Percentiles rank a stretch among this genome's conserved stretches.
These are phyloP conservation scores for Rhabdornis inornatus DNA, from an alignment of 2,113 vertebrate species.

Conservation along the genomic window DNA sequence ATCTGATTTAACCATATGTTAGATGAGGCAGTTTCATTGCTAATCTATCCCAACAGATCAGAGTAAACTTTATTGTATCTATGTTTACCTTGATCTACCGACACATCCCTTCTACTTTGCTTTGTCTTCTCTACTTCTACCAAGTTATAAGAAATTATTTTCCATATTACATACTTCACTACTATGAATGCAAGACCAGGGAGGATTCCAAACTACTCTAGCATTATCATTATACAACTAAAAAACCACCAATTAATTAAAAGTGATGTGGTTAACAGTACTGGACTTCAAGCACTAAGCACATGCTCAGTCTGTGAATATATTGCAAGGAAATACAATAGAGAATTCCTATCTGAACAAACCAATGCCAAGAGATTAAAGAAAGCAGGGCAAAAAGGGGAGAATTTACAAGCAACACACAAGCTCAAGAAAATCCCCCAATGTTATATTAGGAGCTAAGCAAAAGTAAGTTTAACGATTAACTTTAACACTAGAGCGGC, in stretches of 20 bases:
- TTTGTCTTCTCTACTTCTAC: neutral
- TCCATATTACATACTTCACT: neutral
- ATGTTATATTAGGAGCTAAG: neutral
- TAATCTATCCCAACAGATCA: neutral
- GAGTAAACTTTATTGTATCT: neutral
- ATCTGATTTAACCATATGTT: neutral
- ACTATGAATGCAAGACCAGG: neutral
- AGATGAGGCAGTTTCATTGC: neutral
- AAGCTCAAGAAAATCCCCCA: neutral
- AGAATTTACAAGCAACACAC: neutral
- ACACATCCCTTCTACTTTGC: neutral
- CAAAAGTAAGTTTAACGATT: neutral
- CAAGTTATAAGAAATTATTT: neutral
- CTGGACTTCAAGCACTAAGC: neutral
- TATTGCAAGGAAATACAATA: neutral
- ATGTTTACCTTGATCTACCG: neutral
- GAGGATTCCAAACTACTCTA: neutral
- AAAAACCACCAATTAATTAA: neutral
- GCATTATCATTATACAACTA: neutral
- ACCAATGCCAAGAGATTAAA: neutral
- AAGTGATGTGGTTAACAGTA: neutral
- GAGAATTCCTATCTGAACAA: neutral
- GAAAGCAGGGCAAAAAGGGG: accelerated
- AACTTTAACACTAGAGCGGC: neutral
- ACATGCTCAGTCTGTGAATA: neutral